Base-by-base conservation (phyloP, 2,888 invertebrate genomes). In the Nebria salina region DNA sequence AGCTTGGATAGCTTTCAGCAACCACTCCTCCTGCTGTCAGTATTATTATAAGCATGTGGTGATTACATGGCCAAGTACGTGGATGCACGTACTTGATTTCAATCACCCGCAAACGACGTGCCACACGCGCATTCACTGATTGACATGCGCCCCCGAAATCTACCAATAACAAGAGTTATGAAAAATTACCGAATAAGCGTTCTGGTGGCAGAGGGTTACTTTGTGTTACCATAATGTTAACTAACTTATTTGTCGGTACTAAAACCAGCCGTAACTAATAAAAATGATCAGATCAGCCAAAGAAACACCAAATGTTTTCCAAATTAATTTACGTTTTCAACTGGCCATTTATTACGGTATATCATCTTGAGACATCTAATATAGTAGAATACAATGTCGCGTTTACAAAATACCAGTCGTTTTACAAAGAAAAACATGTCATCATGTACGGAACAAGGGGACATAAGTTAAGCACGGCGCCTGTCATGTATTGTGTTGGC, bases 31-130 rank as follows among this genome's bases (percentile, higher is more conserved):
- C 65, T 13, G 65, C 70, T 64, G 70, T 77, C 72, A 25, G 54
- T 72, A 72, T 72, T 64, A 70, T 76, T 76, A 76, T 76, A 68
- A 76, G 68, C 70, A 70, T 70, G 76, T 76, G 76, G 43, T 34
- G 70, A 76, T 70, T 76, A 76, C 70, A 77, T 9, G 77, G 20
- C 13, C 20, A 42, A 26, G 76, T 68, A 75, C 64, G 75, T 43
- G 75, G 15, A 26, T 54, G 54, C 75, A 75, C 64, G 64, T 75
- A 66, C 66, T 15, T 25, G 66, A 15, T 66, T 66, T 66, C 66
- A 66, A 66, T 66, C 13, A 66, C n/a, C 66, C 11, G 11, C 13
- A 66, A 25, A 66, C 15, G 66, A 66, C 15, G 15, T 66, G 66
- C 66, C 66, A 66, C 66, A 25, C 66, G 66, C 66, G 66, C 5